A percentile compares a stretch with the other conserved stretches of the same genome.
Evolutionary conservation across 2,797 vertebrate species (phyloP).

Genomic region (Danio albolineatus): DNA sequence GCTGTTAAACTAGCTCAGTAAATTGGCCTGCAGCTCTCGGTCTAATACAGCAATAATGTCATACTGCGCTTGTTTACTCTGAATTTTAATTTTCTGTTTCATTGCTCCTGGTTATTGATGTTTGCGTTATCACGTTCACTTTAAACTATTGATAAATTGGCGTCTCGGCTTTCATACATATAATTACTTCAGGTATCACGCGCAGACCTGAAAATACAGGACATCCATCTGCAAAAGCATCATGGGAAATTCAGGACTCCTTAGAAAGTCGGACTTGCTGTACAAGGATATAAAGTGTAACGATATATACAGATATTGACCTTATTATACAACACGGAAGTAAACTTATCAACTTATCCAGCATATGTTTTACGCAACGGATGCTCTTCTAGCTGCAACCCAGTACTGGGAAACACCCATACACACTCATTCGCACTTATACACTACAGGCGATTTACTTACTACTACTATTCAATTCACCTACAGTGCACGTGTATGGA

Average conservation of each 20-base stretch:
- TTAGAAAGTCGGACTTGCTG: background rate
- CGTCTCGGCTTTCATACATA: constrained; percentile 46
- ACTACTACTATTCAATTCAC: too few relatives aligned
- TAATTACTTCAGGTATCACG: constrained; percentile 53
- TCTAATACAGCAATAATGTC: constrained; percentile 54
- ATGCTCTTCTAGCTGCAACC: too few relatives aligned
- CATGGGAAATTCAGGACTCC: background rate
- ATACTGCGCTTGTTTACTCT: constrained; percentile 54
- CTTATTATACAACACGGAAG: too few relatives aligned
- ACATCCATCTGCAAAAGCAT: background rate
- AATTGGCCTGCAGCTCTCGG: constrained; percentile 56
- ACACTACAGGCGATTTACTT: too few relatives aligned
- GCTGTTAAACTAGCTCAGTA: constrained; percentile 51
- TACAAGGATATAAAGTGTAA: background rate
- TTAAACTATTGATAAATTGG: constrained; percentile 55
- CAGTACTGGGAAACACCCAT: too few relatives aligned
- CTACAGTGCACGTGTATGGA: too few relatives aligned
- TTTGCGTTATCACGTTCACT: constrained; percentile 53
- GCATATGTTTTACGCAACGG: too few relatives aligned
- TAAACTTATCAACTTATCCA: too few relatives aligned
- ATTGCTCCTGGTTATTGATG: constrained; percentile 56
- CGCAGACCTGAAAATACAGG: constrained; percentile 28
- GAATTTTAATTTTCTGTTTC: constrained; percentile 59
- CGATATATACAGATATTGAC: too few relatives aligned
- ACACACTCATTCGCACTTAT: too few relatives aligned